A percentile compares a stretch with the other conserved stretches of the same genome.
Conservation (phyloP, 2,113 vertebrate genomes). For the Gadus chalcogrammus region DNA sequence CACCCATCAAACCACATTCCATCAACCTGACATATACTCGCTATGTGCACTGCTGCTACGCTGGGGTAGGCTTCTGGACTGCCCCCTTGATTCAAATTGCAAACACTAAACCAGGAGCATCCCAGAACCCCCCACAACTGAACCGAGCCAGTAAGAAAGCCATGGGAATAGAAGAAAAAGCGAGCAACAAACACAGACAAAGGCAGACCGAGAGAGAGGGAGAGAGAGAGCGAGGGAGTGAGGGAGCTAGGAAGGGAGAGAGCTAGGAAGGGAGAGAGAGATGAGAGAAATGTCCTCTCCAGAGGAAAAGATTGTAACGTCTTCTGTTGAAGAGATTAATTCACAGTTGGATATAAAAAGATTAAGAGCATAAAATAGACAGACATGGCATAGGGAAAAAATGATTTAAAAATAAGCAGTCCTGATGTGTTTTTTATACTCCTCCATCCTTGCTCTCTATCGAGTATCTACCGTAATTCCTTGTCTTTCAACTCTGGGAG, state of each 20-base stretch:
- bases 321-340: not conserved
- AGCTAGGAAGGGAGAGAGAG: not conserved
- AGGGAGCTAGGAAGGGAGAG: not conserved
- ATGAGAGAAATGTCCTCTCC: constrained; percentile 12
- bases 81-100: too few relatives aligned
- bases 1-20: too few relatives aligned
- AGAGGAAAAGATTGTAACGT: not conserved
- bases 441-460: constrained; percentile 11
- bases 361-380: not conserved
- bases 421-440: not conserved
- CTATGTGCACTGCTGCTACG: too few relatives aligned
- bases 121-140: too few relatives aligned
- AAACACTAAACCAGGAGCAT: too few relatives aligned
- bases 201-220: not conserved
- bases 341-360: not conserved
- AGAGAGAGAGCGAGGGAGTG: not conserved
- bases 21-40: too few relatives aligned
- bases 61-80: too few relatives aligned
- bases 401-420: constrained; percentile 5
- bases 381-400: not conserved
- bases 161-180: too few relatives aligned
- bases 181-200: not conserved
- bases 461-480: constrained; percentile 24
- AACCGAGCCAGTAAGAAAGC: too few relatives aligned
- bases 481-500: constrained; percentile 37